Evolutionary conservation across 2,113 vertebrate genomes (phyloP).

Genomic region (Capreolus pygargus): DNA sequence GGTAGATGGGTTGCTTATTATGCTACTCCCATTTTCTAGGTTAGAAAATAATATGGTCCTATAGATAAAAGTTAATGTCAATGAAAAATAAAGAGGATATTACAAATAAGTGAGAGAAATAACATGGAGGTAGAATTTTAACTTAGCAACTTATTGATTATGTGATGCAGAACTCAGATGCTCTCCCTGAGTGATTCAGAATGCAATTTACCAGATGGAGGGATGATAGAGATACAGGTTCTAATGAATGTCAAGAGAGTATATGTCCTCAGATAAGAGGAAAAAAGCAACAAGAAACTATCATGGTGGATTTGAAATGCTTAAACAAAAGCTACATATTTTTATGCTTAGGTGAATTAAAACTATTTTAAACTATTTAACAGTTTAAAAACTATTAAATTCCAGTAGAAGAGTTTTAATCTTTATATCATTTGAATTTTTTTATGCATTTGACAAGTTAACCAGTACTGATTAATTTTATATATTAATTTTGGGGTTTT

Average conservation of each 20-base stretch:
- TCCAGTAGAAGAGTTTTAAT: background rate
- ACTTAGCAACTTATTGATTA: background rate
- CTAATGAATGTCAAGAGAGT: background rate
- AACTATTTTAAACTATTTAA: background rate
- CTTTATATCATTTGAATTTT: background rate
- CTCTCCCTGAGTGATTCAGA: background rate
- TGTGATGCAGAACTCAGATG: background rate
- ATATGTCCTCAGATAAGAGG: background rate
- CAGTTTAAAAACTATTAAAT: background rate
- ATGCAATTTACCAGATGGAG: constrained; percentile 30
- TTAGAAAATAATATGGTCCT: background rate
- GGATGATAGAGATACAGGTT: background rate
- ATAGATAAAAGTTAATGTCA: constrained; percentile 23
- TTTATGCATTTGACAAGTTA: background rate
- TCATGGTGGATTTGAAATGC: background rate
- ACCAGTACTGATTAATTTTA: background rate
- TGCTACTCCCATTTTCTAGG: background rate
- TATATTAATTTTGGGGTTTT: background rate
- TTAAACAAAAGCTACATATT: background rate
- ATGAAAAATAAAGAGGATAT: background rate
- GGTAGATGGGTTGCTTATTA: background rate
- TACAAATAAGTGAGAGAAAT: constrained; percentile 18
- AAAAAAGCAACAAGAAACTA: background rate
- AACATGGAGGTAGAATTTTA: constrained; percentile 12
- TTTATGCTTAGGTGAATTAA: background rate